phyloP scores from a whole-genome alignment of 2,797 vertebrate genomes.

The Pseudotriccus pelzelni region DNA sequence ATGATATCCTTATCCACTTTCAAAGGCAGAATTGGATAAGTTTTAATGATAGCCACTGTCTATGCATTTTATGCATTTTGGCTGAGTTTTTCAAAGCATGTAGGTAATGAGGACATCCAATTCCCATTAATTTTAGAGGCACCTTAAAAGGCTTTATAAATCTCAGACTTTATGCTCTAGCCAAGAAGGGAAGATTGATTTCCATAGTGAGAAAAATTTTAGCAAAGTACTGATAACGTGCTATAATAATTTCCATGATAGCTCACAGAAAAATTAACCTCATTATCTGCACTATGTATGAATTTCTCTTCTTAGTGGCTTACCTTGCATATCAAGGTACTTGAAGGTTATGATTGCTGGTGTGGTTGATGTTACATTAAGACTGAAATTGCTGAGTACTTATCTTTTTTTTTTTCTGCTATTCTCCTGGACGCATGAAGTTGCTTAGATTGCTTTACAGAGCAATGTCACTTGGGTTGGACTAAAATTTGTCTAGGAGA shows the following conservation, averaged over 20 bases:
- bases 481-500: not conserved
- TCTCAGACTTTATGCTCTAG: slow-evolving; percentile 51
- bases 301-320: slow-evolving; percentile 44
- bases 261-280: slow-evolving; percentile 58
- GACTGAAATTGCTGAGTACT: not conserved
- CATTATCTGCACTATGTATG: slow-evolving; percentile 33
- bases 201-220: slow-evolving; percentile 38
- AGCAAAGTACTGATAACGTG: slow-evolving; percentile 41
- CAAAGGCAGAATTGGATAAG: slow-evolving; percentile 38
- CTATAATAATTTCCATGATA: slow-evolving; percentile 43
- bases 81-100: slow-evolving; percentile 54
- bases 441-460: not conserved
- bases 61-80: slow-evolving; percentile 57
- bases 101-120: slow-evolving; percentile 65
- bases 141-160: slow-evolving; percentile 67
- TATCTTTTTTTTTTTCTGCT: not conserved
- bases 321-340: slow-evolving; percentile 42
- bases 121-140: slow-evolving; percentile 67
- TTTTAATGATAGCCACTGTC: slow-evolving; percentile 44
- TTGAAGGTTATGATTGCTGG: slow-evolving; percentile 33
- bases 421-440: not conserved
- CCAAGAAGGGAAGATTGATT: slow-evolving; percentile 61
- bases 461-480: not conserved
- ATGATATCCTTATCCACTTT: slow-evolving; percentile 52
- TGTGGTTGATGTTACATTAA: slow-evolving; percentile 13